Evolutionary conservation across 2,113 vertebrate species (phyloP).

Genomic region (Chlorodrepanis virens): DNA sequence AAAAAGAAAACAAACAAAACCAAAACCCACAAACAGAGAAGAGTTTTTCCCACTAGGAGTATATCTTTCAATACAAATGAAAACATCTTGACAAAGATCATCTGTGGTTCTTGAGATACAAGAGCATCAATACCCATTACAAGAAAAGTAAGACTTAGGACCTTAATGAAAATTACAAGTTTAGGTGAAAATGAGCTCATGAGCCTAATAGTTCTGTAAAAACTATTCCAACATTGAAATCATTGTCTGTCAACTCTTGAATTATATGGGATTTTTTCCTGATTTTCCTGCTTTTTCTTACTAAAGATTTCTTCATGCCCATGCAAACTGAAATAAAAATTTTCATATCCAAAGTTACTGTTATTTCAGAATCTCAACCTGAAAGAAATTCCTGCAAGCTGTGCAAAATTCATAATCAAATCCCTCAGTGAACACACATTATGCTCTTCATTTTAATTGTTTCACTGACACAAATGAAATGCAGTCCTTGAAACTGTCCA

Average conservation of each 20-base stretch:
- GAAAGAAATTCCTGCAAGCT: not conserved
- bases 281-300: not conserved
- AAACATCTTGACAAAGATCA: not conserved
- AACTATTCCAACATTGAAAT: not conserved
- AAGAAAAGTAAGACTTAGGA: not conserved
- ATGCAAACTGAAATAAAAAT: not conserved
- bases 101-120: not conserved
- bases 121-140: not conserved
- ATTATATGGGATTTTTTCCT: not conserved
- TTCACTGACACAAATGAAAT: not conserved
- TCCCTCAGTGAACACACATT: not conserved
- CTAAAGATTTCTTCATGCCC: not conserved
- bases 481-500: not conserved
- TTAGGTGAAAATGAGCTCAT: not conserved
- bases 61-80: not conserved
- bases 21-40: not conserved
- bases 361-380: not conserved
- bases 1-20: not conserved
- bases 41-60: not conserved
- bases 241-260: fast-evolving
- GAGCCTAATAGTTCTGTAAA: not conserved
- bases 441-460: not conserved
- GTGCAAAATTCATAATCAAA: not conserved
- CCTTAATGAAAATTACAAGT: not conserved
- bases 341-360: not conserved